Base-by-base conservation (phyloP, 2,113 vertebrate species). In the Pipa parva region DNA sequence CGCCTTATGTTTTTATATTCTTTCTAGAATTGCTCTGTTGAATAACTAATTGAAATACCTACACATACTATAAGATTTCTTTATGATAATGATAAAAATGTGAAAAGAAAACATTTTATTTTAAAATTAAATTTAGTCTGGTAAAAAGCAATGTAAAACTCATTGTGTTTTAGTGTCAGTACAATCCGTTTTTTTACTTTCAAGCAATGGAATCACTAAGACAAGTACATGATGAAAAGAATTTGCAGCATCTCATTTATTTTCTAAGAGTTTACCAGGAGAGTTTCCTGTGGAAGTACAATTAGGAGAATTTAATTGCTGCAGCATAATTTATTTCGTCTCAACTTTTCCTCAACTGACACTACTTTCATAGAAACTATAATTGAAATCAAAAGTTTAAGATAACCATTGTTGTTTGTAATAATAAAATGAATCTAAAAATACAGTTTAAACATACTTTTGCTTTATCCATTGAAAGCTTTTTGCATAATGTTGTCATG, bases 291-390 rank as follows among this genome's bases (percentile, higher is more conserved):
- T 39, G 48, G 49, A 54, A 52, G 49, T 52, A 65, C 51, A 65
- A 65, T 65, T 56, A 31, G 63, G 24, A 65, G 51, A 46, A 46
- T 65, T 65, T 65, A 65, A 65, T 65, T 57, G 63, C 54, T 48
- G 48, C 26, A 48, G 39, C 63, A 66, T 57, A 57, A 58, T 66
- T 66, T 58, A 66, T 57, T 42, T 58, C 21, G 36, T 48, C 26
- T n/a, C 20, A 10, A 22, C 39, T 33, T 21, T 66, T 37, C 24
- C 27, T 39, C 54, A 45, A 54, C 49, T 64, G 63, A 55, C 50
- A 55, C 50, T 12, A 25, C 39, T 57, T 66, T 66, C 56, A 48
- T 66, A 37, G 46, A 52, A 54, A 54, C 54, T 29, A 65, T 56
- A 45, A 42, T 36, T 56, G 51, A 22, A 8, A 58, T 33, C n/a